Evolutionary conservation across 2,113 vertebrate genomes (phyloP).

Genomic region (Etia nguti): DNA sequence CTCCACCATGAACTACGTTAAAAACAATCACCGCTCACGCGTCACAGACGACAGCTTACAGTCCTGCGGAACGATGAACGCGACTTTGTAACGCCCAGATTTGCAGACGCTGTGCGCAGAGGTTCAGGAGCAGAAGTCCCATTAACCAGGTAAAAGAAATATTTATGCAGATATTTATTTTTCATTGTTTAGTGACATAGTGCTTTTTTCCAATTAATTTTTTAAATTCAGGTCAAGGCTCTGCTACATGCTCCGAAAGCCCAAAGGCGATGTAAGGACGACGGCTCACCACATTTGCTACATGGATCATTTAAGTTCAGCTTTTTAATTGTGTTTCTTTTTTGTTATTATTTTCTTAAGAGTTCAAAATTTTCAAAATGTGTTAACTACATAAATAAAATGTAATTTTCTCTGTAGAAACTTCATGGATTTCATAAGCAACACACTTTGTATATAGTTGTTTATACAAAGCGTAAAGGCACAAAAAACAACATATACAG

Average conservation of each 20-base stretch:
- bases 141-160: background rate
- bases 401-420: background rate
- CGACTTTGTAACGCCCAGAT: too few species aligned
- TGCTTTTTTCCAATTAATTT: accelerated
- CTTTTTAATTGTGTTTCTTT: background rate
- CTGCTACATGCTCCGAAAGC: background rate
- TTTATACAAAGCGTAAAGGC: background rate
- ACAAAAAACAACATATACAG: background rate
- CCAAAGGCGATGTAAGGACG: background rate
- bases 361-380: background rate
- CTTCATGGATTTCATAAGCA: background rate
- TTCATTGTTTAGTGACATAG: background rate
- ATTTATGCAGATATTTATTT: background rate
- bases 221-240: background rate
- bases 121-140: background rate
- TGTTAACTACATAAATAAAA: background rate
- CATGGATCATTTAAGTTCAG: background rate
- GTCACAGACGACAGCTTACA: background rate
- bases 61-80: too few species aligned
- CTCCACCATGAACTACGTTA: background rate
- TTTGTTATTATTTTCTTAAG: background rate
- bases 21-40: background rate
- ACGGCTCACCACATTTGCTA: background rate
- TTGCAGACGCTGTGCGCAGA: background rate
- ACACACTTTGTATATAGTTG: background rate